Base-by-base conservation (phyloP, 37 sponge, comb jelly and placozoan species). In the Aplysina aerophoba region DNA sequence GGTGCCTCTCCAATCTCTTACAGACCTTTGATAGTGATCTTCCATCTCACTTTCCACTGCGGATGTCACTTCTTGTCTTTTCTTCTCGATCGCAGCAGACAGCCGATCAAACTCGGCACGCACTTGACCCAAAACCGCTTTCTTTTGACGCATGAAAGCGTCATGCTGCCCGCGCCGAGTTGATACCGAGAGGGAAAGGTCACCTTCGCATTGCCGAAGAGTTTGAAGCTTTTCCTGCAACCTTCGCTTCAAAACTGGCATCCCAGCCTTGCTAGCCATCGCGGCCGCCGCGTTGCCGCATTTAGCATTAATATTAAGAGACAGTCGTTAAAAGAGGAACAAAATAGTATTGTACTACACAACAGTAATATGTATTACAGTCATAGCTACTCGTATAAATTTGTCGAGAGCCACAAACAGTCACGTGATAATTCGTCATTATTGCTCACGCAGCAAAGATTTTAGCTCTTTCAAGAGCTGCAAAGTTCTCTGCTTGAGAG, bases 181-280 rank as follows among this genome's bases (percentile, higher is more conserved):
- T 35, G 28, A 34, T 35, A 27, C 71, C 27, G 34, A 31, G 17
- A 30, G 13, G 4, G 28, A 17, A 31, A 69, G 35, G 30, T 69
- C 71, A 17, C 19, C 44, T 24, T 53, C 78, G 54, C 54, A 75
- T 24, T 75, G 54, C 21, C 37, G 31, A 40, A 75, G 37, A 41
- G 78, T 36, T 17, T 50, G 38, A 41, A n/a, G 37, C 78, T 75
- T 75, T 24, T 75, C 78, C 37, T 75, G 31, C 50, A 75, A 24
- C 78, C 78, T 3, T 11, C 40, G 39, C 54, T 50, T 75, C 53
- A 75, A 36, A 19, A 75, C 78, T 6, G 44, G 71, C 17, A 69
- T 69, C 28, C 71, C 34, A 17, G 17, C 34, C 71, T 35, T 35
- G 71, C 71, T 27, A 31, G 34, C 34, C 50, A 44, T 44, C 8